Conservation (phyloP, 1,140 invertebrate species). For the Acyrthosiphon pisum region DNA sequence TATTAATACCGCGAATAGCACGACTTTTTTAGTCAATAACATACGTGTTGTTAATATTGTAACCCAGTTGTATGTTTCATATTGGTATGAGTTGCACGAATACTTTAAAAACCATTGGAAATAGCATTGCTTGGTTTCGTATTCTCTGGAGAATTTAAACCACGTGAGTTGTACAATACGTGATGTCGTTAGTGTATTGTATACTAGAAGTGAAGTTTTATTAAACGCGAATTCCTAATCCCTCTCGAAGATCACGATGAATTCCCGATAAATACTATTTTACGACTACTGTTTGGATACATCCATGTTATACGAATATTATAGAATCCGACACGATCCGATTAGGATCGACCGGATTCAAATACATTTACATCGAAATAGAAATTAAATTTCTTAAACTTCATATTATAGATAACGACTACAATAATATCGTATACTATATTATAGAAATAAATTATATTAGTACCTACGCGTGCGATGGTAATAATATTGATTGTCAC, state of each 20-base stretch:
- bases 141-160: not conserved
- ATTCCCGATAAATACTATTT: conserved; percentile 27
- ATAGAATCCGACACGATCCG: not conserved
- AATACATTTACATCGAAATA: not conserved
- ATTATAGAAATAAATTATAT: too few species aligned
- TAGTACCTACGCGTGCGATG: not conserved
- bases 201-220: not conserved
- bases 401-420: too few species aligned
- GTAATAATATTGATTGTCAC: not conserved
- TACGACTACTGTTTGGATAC: not conserved
- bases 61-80: not conserved
- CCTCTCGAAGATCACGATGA: conserved; percentile 1
- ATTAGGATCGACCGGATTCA: not conserved
- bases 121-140: not conserved
- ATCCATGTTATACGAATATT: not conserved
- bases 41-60: not conserved
- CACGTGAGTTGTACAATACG: conserved; percentile 3
- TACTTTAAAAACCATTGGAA: conserved; percentile 24
- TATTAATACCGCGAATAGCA: not conserved
- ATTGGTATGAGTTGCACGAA: conserved; percentile 14
- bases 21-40: not conserved
- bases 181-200: not conserved
- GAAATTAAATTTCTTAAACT: not conserved
- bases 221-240: conserved; percentile 19
- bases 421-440: too few species aligned